A percentile compares a stretch with the other conserved stretches of the same genome.
Conservation (phyloP, 2,888 invertebrate species). For the Noctua pronuba region DNA sequence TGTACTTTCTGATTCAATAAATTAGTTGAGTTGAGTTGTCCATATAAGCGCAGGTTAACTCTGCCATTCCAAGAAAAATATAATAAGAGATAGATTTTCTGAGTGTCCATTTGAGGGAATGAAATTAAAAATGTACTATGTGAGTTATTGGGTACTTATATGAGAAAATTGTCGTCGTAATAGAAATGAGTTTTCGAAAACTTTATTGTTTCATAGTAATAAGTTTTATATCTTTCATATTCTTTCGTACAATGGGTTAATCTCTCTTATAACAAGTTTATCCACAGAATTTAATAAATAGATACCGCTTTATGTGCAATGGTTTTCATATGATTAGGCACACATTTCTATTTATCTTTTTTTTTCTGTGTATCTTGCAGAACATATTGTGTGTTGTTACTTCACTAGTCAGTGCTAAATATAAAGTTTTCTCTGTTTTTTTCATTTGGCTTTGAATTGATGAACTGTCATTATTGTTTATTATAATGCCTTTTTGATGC, state of each 20-base stretch:
- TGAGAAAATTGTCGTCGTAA: slow-evolving; percentile 2
- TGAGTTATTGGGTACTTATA: slow-evolving; percentile 19
- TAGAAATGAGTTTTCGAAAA: slow-evolving; percentile 24
- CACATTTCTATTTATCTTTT: neutral
- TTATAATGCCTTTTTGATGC: neutral
- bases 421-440: neutral
- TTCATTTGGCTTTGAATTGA: too few relatives aligned
- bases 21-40: neutral
- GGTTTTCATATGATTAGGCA: neutral
- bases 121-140: slow-evolving; percentile 26
- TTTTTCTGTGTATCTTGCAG: neutral
- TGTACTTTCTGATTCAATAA: too few relatives aligned
- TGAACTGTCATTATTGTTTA: too few relatives aligned
- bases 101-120: slow-evolving; percentile 4
- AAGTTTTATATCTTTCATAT: slow-evolving; percentile 15
- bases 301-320: neutral
- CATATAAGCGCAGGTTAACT: neutral
- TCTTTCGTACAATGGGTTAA: neutral
- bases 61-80: neutral
- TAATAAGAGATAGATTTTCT: neutral
- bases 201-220: neutral
- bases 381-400: neutral
- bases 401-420: neutral
- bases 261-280: neutral
- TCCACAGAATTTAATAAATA: neutral